Conservation (phyloP, 2,797 vertebrate species). For the Lutjanus campechanus region DNA sequence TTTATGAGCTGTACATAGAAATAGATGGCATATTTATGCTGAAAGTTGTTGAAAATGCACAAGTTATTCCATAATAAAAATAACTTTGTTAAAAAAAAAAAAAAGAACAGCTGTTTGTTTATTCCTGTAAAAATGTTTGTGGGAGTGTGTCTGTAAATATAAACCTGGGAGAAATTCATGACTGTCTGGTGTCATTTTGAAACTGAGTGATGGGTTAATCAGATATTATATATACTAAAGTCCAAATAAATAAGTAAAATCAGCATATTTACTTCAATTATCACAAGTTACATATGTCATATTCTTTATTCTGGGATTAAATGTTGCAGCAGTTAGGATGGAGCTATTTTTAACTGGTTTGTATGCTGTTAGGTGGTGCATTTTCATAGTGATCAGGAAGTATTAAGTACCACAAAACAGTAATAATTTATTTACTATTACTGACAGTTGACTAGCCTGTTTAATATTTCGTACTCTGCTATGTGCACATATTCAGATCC, state of each 20-base stretch:
- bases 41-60: constrained; percentile 71
- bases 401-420: neutral
- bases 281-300: neutral
- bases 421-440: neutral
- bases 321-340: neutral
- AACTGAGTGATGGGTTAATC: neutral
- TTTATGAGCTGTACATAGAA: constrained; percentile 81
- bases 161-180: neutral
- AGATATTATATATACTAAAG: neutral
- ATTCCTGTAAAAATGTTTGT: neutral
- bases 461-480: neutral
- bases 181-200: neutral
- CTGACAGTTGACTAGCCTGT: neutral
- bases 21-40: constrained; percentile 83
- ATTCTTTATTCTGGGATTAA: neutral
- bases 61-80: constrained; percentile 84
- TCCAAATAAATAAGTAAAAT: neutral
- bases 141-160: neutral
- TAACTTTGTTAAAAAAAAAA: constrained; percentile 76
- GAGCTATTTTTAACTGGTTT: neutral
- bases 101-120: constrained; percentile 2
- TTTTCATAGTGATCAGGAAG: neutral
- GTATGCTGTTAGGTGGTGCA: accelerated
- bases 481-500: too few species aligned
- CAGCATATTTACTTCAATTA: neutral